Base-by-base conservation (phyloP, 1,140 invertebrate genomes). In the Procambarus virginalis region DNA sequence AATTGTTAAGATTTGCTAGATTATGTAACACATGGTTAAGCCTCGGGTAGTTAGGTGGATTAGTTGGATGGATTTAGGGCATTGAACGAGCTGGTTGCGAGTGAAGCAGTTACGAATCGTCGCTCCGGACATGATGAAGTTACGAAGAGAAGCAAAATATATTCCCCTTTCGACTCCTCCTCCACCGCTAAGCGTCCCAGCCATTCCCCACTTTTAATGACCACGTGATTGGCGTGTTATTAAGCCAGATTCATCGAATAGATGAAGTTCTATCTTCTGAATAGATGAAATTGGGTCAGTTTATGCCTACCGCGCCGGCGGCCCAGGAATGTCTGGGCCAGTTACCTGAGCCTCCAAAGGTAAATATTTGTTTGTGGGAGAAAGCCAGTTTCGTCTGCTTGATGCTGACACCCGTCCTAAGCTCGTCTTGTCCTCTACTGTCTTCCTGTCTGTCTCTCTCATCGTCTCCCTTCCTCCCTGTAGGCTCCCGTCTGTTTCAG, bases 181-280 rank as follows among this genome's bases (percentile, higher is more conserved):
- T n/a, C n/a, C 70, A 64, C 49, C 48, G 81, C 81, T 34, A 34
- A 34, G 34, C 34, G 34, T 34, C 34, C 46, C 17, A 64, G 64
- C 34, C 81, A 84, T 84, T 84, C 70, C 70, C 55, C 81, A 48
- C 17, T 10, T 3, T 34, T 84, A 73, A 84, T 84, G 70, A 84
- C 46, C 1, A 2, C 60, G 73, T 70, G 46, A 84, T 84, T 20
- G 48, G 60, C 81, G 81, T 84, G 81, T 45, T 60, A 84, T 84
- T 22, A 84, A 84, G 46, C 45, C 14, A 17, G 34, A 73, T 70
- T 60, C 81, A 73, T 10, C 34, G 34, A 34, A 34, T 34, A 34
- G 34, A 34, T 34, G 34, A 34, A 34, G 34, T 34, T 34, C 34
- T 34, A 34, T 34, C 17, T 14, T 51, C 51, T 73, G 60, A 84